Conservation (phyloP, 2,888 invertebrate species). For the Nomada fucata region DNA sequence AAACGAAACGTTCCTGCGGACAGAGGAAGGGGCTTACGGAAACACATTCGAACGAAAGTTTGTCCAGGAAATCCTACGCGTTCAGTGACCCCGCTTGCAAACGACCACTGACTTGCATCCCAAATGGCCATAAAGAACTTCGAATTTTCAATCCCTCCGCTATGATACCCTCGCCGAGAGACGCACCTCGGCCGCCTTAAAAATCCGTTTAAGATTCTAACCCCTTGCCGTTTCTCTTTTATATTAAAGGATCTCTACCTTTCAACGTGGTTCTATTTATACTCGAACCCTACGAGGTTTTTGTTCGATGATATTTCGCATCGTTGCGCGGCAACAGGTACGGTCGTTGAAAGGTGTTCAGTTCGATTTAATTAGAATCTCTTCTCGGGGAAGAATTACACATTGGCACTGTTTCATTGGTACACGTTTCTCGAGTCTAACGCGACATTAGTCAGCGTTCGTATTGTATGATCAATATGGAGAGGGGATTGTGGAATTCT, state of each 20-base stretch:
- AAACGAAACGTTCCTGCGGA: neutral
- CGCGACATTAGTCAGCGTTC: neutral
- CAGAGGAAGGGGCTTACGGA: slow-evolving; percentile 46
- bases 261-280: neutral
- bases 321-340: too few relatives aligned
- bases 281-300: too few relatives aligned
- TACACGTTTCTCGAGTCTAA: neutral
- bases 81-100: slow-evolving; percentile 60
- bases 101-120: slow-evolving; percentile 62
- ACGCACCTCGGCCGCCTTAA: too few relatives aligned
- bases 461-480: neutral
- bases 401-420: too few relatives aligned
- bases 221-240: neutral
- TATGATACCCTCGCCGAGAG: neutral
- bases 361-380: too few relatives aligned
- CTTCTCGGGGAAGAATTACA: too few relatives aligned
- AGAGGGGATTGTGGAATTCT: neutral
- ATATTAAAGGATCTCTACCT: neutral
- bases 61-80: slow-evolving; percentile 62
- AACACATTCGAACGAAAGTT: slow-evolving; percentile 55
- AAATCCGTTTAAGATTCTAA: neutral
- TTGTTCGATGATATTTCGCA: too few relatives aligned
- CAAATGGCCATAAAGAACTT: slow-evolving; percentile 42
- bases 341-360: too few relatives aligned
- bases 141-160: slow-evolving; percentile 43